Conservation (phyloP, 2,888 invertebrate species). For the Drosophila mercatorum region DNA sequence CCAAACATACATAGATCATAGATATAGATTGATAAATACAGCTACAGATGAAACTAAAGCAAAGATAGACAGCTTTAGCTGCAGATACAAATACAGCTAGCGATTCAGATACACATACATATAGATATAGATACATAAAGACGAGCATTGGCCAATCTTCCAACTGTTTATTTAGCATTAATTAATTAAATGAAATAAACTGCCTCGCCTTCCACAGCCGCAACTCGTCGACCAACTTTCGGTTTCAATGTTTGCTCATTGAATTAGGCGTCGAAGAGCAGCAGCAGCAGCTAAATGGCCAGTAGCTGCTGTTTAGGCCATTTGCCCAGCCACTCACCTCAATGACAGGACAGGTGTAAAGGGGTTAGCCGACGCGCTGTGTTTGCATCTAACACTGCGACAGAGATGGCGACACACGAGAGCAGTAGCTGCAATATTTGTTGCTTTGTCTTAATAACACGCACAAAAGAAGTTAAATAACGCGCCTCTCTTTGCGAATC, state of each 20-base stretch:
- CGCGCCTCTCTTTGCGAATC: conserved; percentile 46
- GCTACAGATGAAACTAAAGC: conserved; percentile 6
- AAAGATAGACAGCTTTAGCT: not conserved
- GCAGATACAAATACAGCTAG: conserved; percentile 8
- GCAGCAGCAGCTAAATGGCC: conserved; percentile 19
- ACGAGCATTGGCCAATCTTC: conserved; percentile 13
- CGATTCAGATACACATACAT: not conserved
- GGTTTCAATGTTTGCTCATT: conserved; percentile 44
- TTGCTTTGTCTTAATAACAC: conserved; percentile 30
- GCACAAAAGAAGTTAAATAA: conserved; percentile 30
- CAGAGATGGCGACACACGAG: not conserved
- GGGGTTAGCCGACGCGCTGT: not conserved
- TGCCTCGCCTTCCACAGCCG: conserved; percentile 4
- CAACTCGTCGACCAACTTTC: conserved; percentile 39
- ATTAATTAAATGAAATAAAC: conserved; percentile 37
- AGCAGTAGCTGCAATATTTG: conserved; percentile 33
- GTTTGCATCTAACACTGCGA: not conserved
- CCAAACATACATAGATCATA: not conserved
- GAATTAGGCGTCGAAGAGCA: conserved; percentile 31
- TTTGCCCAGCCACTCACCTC: conserved; percentile 21
- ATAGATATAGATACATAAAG: not conserved
- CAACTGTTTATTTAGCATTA: conserved; percentile 25
- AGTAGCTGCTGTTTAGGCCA: conserved; percentile 1
- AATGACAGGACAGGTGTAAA: not conserved
- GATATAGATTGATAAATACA: not conserved